Percentiles rank a stretch among this genome's conserved stretches.
These are phyloP conservation scores for Anodontia alba DNA, from an alignment of 2,888 invertebrate genomes.

Conservation along the genomic window DNA sequence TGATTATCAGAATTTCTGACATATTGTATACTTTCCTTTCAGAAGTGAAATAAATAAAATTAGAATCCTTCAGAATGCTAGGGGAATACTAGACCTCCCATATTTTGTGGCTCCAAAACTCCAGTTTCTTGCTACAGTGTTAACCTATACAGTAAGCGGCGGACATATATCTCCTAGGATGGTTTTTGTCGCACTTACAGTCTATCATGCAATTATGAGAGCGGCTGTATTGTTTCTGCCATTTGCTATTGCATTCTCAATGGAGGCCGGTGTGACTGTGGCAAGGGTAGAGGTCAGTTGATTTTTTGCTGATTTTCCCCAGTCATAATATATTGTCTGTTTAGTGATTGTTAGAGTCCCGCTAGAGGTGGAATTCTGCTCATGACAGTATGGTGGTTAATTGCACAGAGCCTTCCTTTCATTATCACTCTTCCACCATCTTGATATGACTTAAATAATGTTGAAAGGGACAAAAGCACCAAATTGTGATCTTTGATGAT, in stretches of 20 bases:
- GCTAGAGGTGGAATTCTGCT: too few relatives aligned
- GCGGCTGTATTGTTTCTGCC: slow-evolving; percentile 96
- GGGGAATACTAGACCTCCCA: slow-evolving; percentile 89
- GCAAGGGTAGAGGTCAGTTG: slow-evolving; percentile 88
- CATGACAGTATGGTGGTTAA: too few relatives aligned
- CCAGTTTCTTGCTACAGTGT: slow-evolving; percentile 92
- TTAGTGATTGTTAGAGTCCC: too few relatives aligned
- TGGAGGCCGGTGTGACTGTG: slow-evolving; percentile 92
- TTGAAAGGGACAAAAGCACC: too few relatives aligned
- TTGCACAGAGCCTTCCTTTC: too few relatives aligned
- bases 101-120: slow-evolving; percentile 91
- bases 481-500: too few relatives aligned
- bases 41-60: slow-evolving; percentile 50
- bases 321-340: too few relatives aligned
- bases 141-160: slow-evolving; percentile 90
- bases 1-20: too few relatives aligned
- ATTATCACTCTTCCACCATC: too few relatives aligned
- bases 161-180: slow-evolving; percentile 89
- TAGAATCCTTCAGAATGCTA: slow-evolving; percentile 66
- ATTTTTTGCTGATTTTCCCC: too few relatives aligned
- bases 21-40: slow-evolving; percentile 13
- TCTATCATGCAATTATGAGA: slow-evolving; percentile 93
- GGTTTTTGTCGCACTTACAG: slow-evolving; percentile 90
- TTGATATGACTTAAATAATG: too few relatives aligned
- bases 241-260: slow-evolving; percentile 92